Evolutionary conservation across 2,113 vertebrate genomes (phyloP).

Genomic region (Catharus bicknelli): DNA sequence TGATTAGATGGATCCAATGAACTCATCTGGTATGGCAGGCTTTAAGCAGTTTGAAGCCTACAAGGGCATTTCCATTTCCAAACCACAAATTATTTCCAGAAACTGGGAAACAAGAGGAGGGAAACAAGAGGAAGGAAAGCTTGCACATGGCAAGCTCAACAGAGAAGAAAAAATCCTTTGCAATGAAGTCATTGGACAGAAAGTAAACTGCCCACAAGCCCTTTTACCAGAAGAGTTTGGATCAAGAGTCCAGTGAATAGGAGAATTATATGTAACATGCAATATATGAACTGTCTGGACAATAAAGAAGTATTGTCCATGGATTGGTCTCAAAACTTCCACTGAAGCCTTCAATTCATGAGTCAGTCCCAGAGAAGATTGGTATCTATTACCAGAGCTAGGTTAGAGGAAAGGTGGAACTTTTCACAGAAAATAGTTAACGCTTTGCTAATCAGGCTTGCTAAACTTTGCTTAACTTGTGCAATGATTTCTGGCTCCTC

Average conservation of each 20-base stretch:
- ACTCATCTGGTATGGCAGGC: slow-evolving; percentile 58
- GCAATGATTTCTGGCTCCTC: slow-evolving; percentile 63
- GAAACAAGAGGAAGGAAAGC: slow-evolving; percentile 67
- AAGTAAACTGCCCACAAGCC: slow-evolving; percentile 65
- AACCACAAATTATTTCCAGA: slow-evolving; percentile 77
- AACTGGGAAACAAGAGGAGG: slow-evolving; percentile 68
- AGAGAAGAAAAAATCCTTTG: slow-evolving; percentile 63
- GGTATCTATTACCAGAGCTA: slow-evolving; percentile 12
- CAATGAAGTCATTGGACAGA: slow-evolving; percentile 71
- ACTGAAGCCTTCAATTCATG: background rate
- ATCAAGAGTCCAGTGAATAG: slow-evolving; percentile 20
- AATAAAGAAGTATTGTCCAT: slow-evolving; percentile 39
- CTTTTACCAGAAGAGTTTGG: slow-evolving; percentile 72
- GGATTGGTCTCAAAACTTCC: slow-evolving; percentile 30
- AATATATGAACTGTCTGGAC: slow-evolving; percentile 22
- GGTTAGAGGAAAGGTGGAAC: slow-evolving; percentile 55
- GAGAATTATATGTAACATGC: slow-evolving; percentile 37
- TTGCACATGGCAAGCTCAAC: slow-evolving; percentile 65
- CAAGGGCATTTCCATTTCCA: slow-evolving; percentile 67
- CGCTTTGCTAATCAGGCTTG: slow-evolving; percentile 64
- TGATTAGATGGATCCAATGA: slow-evolving; percentile 49
- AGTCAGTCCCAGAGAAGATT: slow-evolving; percentile 23
- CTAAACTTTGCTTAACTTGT: slow-evolving; percentile 75
- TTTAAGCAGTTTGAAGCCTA: slow-evolving; percentile 65
- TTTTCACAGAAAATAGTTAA: slow-evolving; percentile 74